Base-by-base conservation (phyloP, 2,888 invertebrate species). In the Nephrocerus scutellatus region DNA sequence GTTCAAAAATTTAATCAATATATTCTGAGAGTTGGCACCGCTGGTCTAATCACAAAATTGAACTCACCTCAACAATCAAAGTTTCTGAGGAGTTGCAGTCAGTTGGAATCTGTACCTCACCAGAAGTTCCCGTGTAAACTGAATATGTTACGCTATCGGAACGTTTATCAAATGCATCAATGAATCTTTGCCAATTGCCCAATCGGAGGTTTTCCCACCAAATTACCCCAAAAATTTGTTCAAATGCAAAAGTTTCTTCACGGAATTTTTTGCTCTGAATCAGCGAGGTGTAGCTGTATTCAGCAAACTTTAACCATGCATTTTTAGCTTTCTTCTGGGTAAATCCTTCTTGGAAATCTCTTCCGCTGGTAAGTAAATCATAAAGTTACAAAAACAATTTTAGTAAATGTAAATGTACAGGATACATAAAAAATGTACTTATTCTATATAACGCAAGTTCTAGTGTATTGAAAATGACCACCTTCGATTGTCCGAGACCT, bases 151-250 rank as follows among this genome's bases (percentile, higher is more conserved):
- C 37, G 6, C 28, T 28, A 1, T 23, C 24, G 13, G 40, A 29
- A 30, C 40, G 42, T 12, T 35, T 38, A n/a, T 32, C 36, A 13
- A 47, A 21, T 5, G 42, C 40, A n/a, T 43, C 34, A 30, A 41
- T 30, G 29, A 39, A 47, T 6, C 14, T 19, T 32, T 37, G 39
- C 47, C 47, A 47, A 40, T 45, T 47, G 2, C 47, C 44, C 7
- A 47, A 10, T 19, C 47, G 47, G 16, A 44, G 26, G 25, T 47
- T 42, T 8, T 20, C 42, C 47, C 47, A 47, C 47, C 47, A 47
- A 25, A 47, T 30, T 10, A 30, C 43, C 12, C 40, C 39, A 13
- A 47, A 36, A 10, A 43, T 30, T 19, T 38, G 18, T 1, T 9
- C n/a, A 31, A 37, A 47, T 33, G 32, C 40, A 4, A 9, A 13